These are phyloP conservation scores for Drosophila percnosoma DNA, from an alignment of 2,888 invertebrate species.

Conservation along the genomic window DNA sequence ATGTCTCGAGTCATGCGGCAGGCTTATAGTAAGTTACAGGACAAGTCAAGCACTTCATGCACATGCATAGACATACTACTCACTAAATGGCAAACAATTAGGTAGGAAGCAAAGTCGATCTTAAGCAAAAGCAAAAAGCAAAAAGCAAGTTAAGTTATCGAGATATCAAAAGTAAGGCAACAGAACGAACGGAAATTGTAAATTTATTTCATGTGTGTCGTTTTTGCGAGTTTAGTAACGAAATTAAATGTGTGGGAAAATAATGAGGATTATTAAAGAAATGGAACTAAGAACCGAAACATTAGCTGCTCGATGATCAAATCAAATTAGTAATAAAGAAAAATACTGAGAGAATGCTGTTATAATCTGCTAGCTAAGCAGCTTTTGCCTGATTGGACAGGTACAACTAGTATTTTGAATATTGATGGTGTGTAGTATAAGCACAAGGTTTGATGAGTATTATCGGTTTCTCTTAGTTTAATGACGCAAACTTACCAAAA, in stretches of 20 bases:
- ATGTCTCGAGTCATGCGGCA: background rate
- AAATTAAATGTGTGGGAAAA: slow-evolving; percentile 27
- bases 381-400: slow-evolving; percentile 17
- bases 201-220: slow-evolving; percentile 39
- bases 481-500: slow-evolving; percentile 74
- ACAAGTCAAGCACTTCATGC: slow-evolving; percentile 12
- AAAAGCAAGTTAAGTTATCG: slow-evolving; percentile 40
- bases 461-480: slow-evolving; percentile 41
- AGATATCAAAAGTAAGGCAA: slow-evolving; percentile 34
- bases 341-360: slow-evolving; percentile 26
- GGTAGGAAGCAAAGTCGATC: slow-evolving; percentile 32
- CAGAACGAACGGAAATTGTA: slow-evolving; percentile 26
- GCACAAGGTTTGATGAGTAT: slow-evolving; percentile 27
- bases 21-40: background rate
- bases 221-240: slow-evolving; percentile 14
- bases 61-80: slow-evolving; percentile 16
- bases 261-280: slow-evolving; percentile 20
- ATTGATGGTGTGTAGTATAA: slow-evolving; percentile 29
- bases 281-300: slow-evolving; percentile 26
- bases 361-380: slow-evolving; percentile 29
- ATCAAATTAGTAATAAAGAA: slow-evolving; percentile 7
- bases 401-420: slow-evolving; percentile 33
- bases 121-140: slow-evolving; percentile 62
- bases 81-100: slow-evolving; percentile 3
- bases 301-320: slow-evolving; percentile 20